Evolutionary conservation across 2,113 vertebrate genomes (phyloP).

Genomic region (Neodontobutis hainanensis): DNA sequence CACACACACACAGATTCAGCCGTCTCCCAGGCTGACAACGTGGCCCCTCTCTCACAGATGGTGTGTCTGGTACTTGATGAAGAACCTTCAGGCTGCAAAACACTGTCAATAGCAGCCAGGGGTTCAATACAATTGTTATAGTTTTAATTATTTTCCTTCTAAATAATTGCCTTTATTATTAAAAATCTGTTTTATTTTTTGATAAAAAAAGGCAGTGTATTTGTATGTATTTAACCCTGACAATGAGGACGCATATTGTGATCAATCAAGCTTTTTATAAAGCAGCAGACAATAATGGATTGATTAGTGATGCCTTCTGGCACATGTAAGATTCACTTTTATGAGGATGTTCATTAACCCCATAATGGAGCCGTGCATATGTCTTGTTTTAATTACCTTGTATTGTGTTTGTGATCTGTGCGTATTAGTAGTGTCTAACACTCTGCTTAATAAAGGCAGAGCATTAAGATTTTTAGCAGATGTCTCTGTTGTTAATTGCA

Average conservation of each 20-base stretch:
- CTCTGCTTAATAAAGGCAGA: constrained; percentile 13
- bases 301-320: not conserved
- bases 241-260: not conserved
- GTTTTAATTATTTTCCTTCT: not conserved
- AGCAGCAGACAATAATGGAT: not conserved
- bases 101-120: constrained; percentile 3
- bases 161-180: too few relatives aligned
- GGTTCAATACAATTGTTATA: not conserved
- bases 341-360: constrained; percentile 7
- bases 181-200: not conserved
- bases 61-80: constrained; percentile 25
- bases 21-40: constrained; percentile 16
- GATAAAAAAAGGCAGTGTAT: not conserved
- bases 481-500: constrained; percentile 33
- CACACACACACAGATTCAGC: constrained; percentile 19
- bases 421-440: constrained; percentile 2
- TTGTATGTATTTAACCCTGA: not conserved
- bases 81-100: constrained; percentile 28
- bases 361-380: constrained; percentile 58
- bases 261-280: not conserved
- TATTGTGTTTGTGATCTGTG: not conserved
- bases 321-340: not conserved
- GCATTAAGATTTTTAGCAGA: constrained; percentile 29
- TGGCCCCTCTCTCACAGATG: constrained; percentile 34
- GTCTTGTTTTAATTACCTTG: constrained; percentile 74